These are phyloP conservation scores for Caenorhabditis afra DNA, from an alignment of 2,888 invertebrate species.

Conservation along the genomic window DNA sequence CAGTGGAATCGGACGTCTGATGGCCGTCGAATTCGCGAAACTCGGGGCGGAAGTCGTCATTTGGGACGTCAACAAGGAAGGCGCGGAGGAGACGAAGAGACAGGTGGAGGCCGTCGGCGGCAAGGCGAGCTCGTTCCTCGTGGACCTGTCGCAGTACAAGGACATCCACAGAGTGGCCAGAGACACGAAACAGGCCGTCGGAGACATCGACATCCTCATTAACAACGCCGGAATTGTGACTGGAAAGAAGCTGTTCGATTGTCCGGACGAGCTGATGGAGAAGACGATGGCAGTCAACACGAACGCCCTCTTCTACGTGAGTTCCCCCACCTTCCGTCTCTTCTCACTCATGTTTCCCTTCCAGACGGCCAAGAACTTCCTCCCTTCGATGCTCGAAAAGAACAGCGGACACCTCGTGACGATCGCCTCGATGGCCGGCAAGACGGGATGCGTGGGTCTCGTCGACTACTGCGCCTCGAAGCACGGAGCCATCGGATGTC, in stretches of 20 bases:
- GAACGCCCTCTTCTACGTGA: conserved; percentile 93
- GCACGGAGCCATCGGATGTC: conserved; percentile 93
- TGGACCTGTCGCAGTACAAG: conserved; percentile 88
- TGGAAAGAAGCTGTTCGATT: conserved; percentile 87
- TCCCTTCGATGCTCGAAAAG: conserved; percentile 91
- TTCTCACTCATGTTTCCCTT: not conserved
- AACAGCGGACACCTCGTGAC: conserved; percentile 94
- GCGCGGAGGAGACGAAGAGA: conserved; percentile 88
- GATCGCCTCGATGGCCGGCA: conserved; percentile 89
- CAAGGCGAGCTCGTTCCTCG: conserved; percentile 87
- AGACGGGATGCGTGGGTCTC: conserved; percentile 85
- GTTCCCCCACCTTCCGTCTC: conserved; percentile 11
- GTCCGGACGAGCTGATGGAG: conserved; percentile 89
- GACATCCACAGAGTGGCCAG: conserved; percentile 85
- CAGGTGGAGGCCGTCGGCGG: conserved; percentile 83
- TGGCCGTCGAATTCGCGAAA: conserved; percentile 78
- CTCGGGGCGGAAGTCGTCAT: conserved; percentile 86
- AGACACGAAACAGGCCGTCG: conserved; percentile 84
- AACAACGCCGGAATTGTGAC: conserved; percentile 94
- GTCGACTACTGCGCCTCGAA: conserved; percentile 94
- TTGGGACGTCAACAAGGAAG: conserved; percentile 91
- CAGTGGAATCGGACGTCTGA: conserved; percentile 88
- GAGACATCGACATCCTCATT: conserved; percentile 89
- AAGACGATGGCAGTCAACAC: conserved; percentile 92
- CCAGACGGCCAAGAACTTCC: conserved; percentile 89